These are phyloP conservation scores for Drosophila putrida DNA, from an alignment of 2,888 invertebrate genomes.

Conservation along the genomic window DNA sequence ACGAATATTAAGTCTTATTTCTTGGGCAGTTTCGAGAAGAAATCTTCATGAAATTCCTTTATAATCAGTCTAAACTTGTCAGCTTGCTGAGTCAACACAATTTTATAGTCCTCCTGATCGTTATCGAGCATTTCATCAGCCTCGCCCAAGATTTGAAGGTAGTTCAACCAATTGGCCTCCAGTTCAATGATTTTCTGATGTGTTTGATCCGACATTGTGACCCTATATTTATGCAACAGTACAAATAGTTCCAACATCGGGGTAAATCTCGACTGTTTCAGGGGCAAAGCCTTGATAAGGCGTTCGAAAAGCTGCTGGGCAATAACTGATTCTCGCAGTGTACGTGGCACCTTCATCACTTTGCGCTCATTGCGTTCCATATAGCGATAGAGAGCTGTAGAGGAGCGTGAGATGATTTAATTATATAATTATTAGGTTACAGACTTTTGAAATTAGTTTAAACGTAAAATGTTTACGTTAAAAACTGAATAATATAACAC, in stretches of 20 bases:
- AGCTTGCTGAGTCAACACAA: slow-evolving; percentile 89
- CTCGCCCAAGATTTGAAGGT: slow-evolving; percentile 89
- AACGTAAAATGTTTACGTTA: too few species aligned
- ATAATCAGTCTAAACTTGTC: slow-evolving; percentile 91
- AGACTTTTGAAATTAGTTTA: too few species aligned
- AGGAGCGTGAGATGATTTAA: too few species aligned
- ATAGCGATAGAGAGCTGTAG: slow-evolving; percentile 87
- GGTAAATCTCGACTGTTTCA: slow-evolving; percentile 90
- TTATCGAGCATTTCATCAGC: slow-evolving; percentile 91
- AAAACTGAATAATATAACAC: background rate
- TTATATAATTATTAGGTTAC: too few species aligned
- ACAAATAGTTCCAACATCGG: slow-evolving; percentile 91
- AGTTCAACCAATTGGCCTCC: slow-evolving; percentile 88
- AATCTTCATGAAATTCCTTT: slow-evolving; percentile 89
- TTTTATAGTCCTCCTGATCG: slow-evolving; percentile 91
- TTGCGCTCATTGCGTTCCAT: slow-evolving; percentile 87
- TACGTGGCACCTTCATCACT: slow-evolving; percentile 89
- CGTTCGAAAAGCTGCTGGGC: slow-evolving; percentile 90
- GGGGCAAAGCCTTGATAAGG: slow-evolving; percentile 88
- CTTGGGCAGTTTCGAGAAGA: slow-evolving; percentile 90
- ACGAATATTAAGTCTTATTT: slow-evolving; percentile 21
- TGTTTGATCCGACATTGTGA: slow-evolving; percentile 87
- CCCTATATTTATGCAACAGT: slow-evolving; percentile 91
- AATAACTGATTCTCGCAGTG: slow-evolving; percentile 90
- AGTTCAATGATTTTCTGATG: slow-evolving; percentile 73